Evolutionary conservation across 1,140 invertebrate genomes (phyloP), one percentile per base, ranked within the genome.

Genomic region (Drosophila murphyi): DNA sequence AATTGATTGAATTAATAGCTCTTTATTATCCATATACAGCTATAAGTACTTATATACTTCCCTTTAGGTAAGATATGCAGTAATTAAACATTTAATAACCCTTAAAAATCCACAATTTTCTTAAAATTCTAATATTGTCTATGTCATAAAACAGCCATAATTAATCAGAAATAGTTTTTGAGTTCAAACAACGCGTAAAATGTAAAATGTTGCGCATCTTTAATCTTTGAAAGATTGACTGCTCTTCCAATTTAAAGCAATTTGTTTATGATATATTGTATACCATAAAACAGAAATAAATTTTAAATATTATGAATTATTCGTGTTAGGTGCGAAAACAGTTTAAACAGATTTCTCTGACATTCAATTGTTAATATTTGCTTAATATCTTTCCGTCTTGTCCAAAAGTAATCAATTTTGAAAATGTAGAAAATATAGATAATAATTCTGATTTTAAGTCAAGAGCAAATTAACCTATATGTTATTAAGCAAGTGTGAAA

Each of bases 211-310:
- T 20, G 28, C 55, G 43, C 28, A 43, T 57, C 31, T 28, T 8
- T n/a, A 41, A 29, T n/a, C n/a, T 5, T 29, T 47, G 43, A 34
- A 4, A 7, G 31, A 60, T 48, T 34, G 48, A 56, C 28, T 29
- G 54, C 35, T 56, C 12, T 60, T 48, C 57, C 41, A 32, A 59
- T 34, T 34, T 28, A 70, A 76, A 80, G 76, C 70, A 76, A 76
- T 80, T 80, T 80, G 78, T 80, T 80, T 80, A 80, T 70, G 72
- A 80, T 65, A 75, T 20, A 77, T 62, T 68, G 56, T 20, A 78
- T 52, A 43, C 51, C 35, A 56, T 56, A 41, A 56, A 54, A 20
- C 37, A 43, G n/a, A 59, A 48, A 60, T 60, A 47, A 43, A 60
- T 47, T 35, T 43, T 56, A 8, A n/a, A 5, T 10, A 48, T 35